Percentiles rank a stretch among this genome's conserved stretches.
Conservation (phyloP, 1,140 invertebrate species). For the Halesus radiatus region DNA sequence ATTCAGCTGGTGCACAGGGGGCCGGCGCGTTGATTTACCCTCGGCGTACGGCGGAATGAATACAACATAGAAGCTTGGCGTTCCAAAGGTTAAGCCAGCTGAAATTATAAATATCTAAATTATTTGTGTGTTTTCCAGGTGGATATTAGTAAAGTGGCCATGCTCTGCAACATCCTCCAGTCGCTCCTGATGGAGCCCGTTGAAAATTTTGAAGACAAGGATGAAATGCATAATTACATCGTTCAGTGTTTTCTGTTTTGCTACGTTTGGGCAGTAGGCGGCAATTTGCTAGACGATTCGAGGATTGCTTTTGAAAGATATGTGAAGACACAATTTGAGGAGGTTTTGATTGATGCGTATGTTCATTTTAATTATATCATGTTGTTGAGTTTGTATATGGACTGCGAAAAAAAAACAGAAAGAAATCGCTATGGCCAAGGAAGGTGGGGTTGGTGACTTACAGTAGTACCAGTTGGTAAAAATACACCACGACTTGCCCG, state of each 20-base stretch:
- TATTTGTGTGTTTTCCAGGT: constrained; percentile 71
- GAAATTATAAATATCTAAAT: neutral
- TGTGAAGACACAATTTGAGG: constrained; percentile 78
- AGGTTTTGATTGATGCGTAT: constrained; percentile 75
- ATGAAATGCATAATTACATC: constrained; percentile 74
- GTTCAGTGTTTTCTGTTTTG: constrained; percentile 81
- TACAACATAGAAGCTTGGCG: too few species aligned
- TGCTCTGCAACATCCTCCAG: constrained; percentile 81
- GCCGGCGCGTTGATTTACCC: too few species aligned
- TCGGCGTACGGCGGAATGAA: too few species aligned
- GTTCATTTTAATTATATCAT: constrained; percentile 15
- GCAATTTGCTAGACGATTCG: constrained; percentile 81
- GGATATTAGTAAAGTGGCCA: constrained; percentile 83
- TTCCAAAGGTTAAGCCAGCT: too few species aligned
- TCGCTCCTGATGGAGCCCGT: constrained; percentile 73
- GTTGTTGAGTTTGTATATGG: too few species aligned
- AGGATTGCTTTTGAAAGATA: constrained; percentile 80
- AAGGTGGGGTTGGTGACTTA: too few species aligned
- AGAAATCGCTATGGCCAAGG: too few species aligned
- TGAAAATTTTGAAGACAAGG: constrained; percentile 70
- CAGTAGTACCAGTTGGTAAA: too few species aligned
- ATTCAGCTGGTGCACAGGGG: too few species aligned
- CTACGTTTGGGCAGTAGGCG: constrained; percentile 86
- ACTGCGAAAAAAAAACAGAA: too few species aligned
- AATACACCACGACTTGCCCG: too few species aligned